These are phyloP conservation scores for Aradus depressus DNA, from an alignment of 2,888 invertebrate species.

Conservation along the genomic window DNA sequence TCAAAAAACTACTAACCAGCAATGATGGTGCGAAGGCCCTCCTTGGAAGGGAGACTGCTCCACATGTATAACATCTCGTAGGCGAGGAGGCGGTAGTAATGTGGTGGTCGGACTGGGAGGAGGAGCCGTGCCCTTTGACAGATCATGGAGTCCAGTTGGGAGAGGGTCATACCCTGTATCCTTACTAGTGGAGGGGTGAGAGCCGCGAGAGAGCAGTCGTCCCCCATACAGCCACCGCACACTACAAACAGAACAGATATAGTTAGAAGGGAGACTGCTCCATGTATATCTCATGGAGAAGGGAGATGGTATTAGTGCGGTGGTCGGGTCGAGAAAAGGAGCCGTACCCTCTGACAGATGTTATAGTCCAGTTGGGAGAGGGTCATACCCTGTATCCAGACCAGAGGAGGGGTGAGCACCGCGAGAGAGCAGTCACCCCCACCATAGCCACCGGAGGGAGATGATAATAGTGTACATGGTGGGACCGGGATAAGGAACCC, in stretches of 20 bases:
- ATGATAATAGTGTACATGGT: no score
- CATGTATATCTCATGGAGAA: conserved; percentile 52
- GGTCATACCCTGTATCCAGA: conserved; percentile 3
- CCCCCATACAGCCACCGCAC: conserved; percentile 18
- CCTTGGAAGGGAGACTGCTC: conserved; percentile 49
- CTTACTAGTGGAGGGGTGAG: conserved; percentile 11
- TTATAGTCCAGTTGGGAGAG: conserved; percentile 36
- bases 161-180: conserved; percentile 10
- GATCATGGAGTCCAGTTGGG: conserved; percentile 36
- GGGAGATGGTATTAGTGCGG: conserved; percentile 45
- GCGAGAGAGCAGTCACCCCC: conserved; percentile 15
- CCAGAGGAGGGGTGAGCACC: conserved; percentile 8
- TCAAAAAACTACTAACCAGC: conserved; percentile 35
- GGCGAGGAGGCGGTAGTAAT: conserved; percentile 46
- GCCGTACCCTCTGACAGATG: conserved; percentile 34
- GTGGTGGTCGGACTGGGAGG: conserved; percentile 31
- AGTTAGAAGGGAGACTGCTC: conserved; percentile 53
- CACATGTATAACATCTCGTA: conserved; percentile 57
- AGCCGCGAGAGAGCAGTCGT: conserved; percentile 12
- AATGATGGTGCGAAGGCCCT: conserved; percentile 35
- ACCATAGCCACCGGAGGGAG: conserved; percentile 17
- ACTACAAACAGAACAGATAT: conserved; percentile 15
- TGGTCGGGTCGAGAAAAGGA: conserved; percentile 32
- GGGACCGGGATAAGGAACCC: no score
- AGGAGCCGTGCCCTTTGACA: conserved; percentile 35